Evolutionary conservation across 1,140 invertebrate genomes (phyloP).

Genomic region (Pseudobourletiella spinata): DNA sequence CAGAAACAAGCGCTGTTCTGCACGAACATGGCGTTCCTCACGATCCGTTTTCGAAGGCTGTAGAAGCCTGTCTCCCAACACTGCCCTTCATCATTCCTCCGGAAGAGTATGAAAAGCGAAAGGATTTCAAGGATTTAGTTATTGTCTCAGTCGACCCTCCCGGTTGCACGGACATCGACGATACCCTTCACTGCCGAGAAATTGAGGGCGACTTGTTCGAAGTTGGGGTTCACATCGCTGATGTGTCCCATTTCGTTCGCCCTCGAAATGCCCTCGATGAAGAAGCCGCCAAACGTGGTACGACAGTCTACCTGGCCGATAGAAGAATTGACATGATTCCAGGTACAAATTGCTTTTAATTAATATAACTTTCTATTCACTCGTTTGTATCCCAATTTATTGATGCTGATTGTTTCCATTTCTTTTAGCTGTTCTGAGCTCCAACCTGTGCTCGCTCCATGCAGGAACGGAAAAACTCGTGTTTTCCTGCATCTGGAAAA

Average conservation of each 20-base stretch:
- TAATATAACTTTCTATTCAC: neutral
- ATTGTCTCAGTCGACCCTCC: constrained; percentile 98
- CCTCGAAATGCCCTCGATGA: constrained; percentile 78
- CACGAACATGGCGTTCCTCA: constrained; percentile 97
- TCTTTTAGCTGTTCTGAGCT: constrained; percentile 71
- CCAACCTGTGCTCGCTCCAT: constrained; percentile 83
- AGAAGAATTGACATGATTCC: constrained; percentile 84
- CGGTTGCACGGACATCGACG: constrained; percentile 98
- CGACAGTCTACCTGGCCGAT: constrained; percentile 84
- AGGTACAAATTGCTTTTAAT: constrained; percentile 43
- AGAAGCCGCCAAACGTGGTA: constrained; percentile 74
- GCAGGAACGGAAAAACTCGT: constrained; percentile 78
- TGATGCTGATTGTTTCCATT: constrained; percentile 24
- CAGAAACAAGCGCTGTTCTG: constrained; percentile 91
- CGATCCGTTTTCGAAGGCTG: constrained; percentile 85
- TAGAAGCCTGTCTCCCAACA: constrained; percentile 82
- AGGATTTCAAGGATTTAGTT: constrained; percentile 71
- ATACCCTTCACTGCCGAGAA: constrained; percentile 79
- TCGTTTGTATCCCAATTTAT: too few relatives aligned
- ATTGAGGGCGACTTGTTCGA: constrained; percentile 68
- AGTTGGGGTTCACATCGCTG: constrained; percentile 90
- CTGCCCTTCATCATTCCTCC: constrained; percentile 82
- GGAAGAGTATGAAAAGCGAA: constrained; percentile 65
- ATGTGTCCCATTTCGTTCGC: constrained; percentile 88
- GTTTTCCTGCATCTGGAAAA: constrained; percentile 89